Evolutionary conservation across 1,140 invertebrate species (phyloP).

Genomic region (Anoplolepis gracilipes): DNA sequence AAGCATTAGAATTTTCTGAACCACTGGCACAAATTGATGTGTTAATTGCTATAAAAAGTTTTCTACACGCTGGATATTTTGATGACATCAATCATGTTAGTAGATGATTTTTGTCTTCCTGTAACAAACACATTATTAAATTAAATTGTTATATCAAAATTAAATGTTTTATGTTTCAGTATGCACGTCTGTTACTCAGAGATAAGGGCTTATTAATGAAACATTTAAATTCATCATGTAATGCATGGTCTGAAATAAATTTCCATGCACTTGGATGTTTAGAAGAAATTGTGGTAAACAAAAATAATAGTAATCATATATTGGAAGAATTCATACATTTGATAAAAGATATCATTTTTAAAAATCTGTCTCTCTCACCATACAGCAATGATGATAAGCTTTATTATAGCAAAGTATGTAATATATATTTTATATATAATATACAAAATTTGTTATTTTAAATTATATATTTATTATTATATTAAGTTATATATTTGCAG

Average conservation of each 20-base stretch:
- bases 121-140: conserved; percentile 19
- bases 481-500: conserved; percentile 70
- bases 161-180: conserved; percentile 70
- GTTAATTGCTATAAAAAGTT: conserved; percentile 75
- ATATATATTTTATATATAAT: background rate
- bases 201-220: conserved; percentile 72
- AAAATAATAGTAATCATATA: conserved; percentile 63
- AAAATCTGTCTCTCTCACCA: conserved; percentile 72
- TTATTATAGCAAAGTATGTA: conserved; percentile 80
- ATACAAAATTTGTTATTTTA: background rate
- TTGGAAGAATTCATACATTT: conserved; percentile 69
- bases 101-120: conserved; percentile 5
- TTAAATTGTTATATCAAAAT: conserved; percentile 44
- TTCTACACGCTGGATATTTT: conserved; percentile 74
- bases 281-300: conserved; percentile 78
- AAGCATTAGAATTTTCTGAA: conserved; percentile 76
- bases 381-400: conserved; percentile 70
- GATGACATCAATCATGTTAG: conserved; percentile 75
- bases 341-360: conserved; percentile 75
- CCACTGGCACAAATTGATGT: conserved; percentile 67
- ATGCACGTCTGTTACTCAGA: conserved; percentile 75
- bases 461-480: conserved; percentile 11
- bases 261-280: conserved; percentile 78
- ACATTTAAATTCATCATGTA: conserved; percentile 67
- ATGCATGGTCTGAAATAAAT: conserved; percentile 77